Base-by-base conservation (phyloP, 2,888 invertebrate species). In the Dioctria linearis region DNA sequence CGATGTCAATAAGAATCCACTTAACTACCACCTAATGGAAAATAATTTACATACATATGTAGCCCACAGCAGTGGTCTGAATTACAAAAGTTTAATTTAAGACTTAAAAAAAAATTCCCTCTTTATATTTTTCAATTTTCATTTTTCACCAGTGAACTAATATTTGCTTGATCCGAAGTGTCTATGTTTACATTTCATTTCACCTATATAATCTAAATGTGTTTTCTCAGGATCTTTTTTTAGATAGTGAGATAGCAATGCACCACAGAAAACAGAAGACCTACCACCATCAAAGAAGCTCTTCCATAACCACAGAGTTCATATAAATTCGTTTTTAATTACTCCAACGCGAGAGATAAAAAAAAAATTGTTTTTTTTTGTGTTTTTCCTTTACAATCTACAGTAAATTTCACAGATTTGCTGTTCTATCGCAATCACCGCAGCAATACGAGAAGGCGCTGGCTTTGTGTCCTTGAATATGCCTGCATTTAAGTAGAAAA, bases 281-380 rank as follows among this genome's bases (percentile, higher is more conserved):
- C 6, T 66, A 3, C 4, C n/a, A 43, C 37, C 42, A 42, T 42
- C 13, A 43, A 66, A 66, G 46, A 13, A 66, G 5, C 6, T 5
- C 25, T 25, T 43, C 66, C 66, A 13, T 43, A 66, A 66, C n/a
- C n/a, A 66, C 46, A 13, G 2, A 11, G 66, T n/a, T 66, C 43
- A 66, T 13, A 66, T 66, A 66, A 66, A 66, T 66, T 43, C 66
- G 40, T 43, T 46, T 66, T 46, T 66, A 66, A 66, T 66, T 66
- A 46, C 66, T 42, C 42, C 46, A 42, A 8, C 13, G 43, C 43
- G 3, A 13, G 43, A 66, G 2, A 46, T n/a, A 42, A 66, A 42
- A 25, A 25, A 25, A 25, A 1, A 25, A 25, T 25, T 25, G 25
- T 25, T 25, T 25, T 25, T 25, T 25, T 25, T 25, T 25, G 1